These are phyloP conservation scores for Eupsilia transversa DNA, from an alignment of 2,888 invertebrate genomes.

Conservation along the genomic window DNA sequence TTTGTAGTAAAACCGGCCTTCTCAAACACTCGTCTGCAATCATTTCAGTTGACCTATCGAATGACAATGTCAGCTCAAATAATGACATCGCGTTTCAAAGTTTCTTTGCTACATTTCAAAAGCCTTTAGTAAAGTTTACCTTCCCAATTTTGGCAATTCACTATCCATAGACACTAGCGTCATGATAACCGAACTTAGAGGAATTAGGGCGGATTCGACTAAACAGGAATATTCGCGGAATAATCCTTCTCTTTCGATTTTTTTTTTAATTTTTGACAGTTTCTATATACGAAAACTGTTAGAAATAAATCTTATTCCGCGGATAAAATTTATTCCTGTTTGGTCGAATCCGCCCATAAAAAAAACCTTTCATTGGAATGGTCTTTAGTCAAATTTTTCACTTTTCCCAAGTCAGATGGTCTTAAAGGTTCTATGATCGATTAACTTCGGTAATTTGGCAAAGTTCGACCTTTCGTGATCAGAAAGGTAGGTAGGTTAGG, in stretches of 20 bases:
- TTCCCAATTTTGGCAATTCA: not conserved
- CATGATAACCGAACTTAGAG: constrained; percentile 13
- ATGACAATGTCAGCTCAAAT: not conserved
- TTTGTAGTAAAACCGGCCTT: not conserved
- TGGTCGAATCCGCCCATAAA: too few relatives aligned
- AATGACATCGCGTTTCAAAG: not conserved
- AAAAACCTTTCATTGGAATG: not conserved
- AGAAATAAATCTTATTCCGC: too few relatives aligned
- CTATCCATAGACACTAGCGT: not conserved
- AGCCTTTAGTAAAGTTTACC: not conserved
- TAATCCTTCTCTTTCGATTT: too few relatives aligned
- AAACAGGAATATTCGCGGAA: too few relatives aligned
- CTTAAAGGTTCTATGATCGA: constrained; percentile 45
- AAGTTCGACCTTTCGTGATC: constrained; percentile 45
- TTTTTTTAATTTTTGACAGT: too few relatives aligned
- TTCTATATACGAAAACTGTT: too few relatives aligned
- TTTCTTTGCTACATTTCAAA: not conserved
- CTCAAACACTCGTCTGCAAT: not conserved
- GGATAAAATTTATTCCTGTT: too few relatives aligned
- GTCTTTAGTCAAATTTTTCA: constrained; percentile 39
- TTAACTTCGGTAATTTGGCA: constrained; percentile 54
- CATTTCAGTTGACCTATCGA: not conserved
- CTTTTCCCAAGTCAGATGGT: constrained; percentile 40
- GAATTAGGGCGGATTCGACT: too few relatives aligned
- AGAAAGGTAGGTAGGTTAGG: constrained; percentile 15